Evolutionary conservation across 2,113 vertebrate species (phyloP).

Genomic region (Strigops habroptila): DNA sequence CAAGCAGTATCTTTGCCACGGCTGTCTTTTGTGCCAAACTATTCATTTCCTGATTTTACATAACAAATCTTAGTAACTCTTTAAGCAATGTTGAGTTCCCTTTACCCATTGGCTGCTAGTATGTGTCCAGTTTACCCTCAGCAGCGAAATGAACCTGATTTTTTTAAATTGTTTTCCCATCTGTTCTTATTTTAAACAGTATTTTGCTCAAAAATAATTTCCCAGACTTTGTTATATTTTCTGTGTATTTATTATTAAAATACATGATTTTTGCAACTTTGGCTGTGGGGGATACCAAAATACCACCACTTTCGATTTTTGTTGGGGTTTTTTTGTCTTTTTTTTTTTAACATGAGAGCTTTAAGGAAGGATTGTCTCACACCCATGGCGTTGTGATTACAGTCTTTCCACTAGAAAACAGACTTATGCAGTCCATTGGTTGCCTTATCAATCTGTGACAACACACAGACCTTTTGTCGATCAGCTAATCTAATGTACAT

Average conservation of each 20-base stretch:
- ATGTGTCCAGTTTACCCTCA: not conserved
- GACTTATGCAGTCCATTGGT: not conserved
- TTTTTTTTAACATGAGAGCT: not conserved
- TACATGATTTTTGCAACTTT: not conserved
- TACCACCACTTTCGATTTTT: not conserved
- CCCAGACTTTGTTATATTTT: not conserved
- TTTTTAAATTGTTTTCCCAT: not conserved
- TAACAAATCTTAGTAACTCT: not conserved
- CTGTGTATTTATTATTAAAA: not conserved
- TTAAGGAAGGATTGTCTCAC: not conserved
- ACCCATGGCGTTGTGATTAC: not conserved
- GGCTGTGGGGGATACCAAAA: not conserved
- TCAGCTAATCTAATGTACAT: not conserved
- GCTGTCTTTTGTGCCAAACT: not conserved
- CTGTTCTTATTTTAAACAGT: not conserved
- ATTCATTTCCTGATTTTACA: not conserved
- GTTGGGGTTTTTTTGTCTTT: not conserved
- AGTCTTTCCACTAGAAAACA: not conserved
- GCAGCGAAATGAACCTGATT: not conserved
- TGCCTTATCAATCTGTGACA: not conserved
- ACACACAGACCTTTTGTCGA: not conserved
- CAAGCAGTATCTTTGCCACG: not conserved
- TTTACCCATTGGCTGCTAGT: not conserved
- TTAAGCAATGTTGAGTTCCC: not conserved
- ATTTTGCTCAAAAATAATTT: not conserved